Evolutionary conservation across 1,140 invertebrate genomes (phyloP).

Genomic region (Tetramorium simillimum): DNA sequence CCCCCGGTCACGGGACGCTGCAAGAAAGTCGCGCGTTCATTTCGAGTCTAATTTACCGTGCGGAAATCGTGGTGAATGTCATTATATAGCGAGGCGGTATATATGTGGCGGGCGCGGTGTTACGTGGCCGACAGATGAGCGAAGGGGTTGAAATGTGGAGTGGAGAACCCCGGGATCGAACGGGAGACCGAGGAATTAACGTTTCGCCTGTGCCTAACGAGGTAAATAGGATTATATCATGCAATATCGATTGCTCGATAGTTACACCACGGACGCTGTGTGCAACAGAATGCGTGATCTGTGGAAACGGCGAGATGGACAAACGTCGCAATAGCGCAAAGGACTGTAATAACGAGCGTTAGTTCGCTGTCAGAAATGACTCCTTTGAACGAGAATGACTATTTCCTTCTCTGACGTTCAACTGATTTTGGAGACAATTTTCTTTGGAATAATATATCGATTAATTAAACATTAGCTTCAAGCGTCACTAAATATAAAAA

Average conservation of each 20-base stretch:
- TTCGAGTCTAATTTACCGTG: conserved; percentile 72
- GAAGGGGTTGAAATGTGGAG: background rate
- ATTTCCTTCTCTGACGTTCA: background rate
- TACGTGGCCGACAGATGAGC: conserved; percentile 62
- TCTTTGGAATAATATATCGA: background rate
- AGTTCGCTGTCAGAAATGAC: background rate
- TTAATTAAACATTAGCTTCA: background rate
- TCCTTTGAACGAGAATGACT: too few relatives aligned
- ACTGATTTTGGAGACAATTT: background rate
- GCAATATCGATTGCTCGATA: conserved; percentile 65
- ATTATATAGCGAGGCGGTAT: conserved; percentile 56
- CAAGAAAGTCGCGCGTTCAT: conserved; percentile 75
- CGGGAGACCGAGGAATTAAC: conserved; percentile 64
- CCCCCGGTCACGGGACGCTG: conserved; percentile 16
- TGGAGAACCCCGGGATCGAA: conserved; percentile 29
- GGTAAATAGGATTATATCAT: conserved; percentile 72
- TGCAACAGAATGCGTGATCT: conserved; percentile 37
- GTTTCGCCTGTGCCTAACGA: conserved; percentile 66
- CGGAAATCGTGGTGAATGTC: conserved; percentile 69
- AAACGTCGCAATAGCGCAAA: background rate
- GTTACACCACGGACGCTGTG: conserved; percentile 14
- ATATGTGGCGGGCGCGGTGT: conserved; percentile 58
- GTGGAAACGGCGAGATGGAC: conserved; percentile 14
- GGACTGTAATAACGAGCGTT: background rate
- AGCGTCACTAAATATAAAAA: background rate